phyloP scores from a whole-genome alignment of 1,140 invertebrate species.

The Zaprionus tsacasi region DNA sequence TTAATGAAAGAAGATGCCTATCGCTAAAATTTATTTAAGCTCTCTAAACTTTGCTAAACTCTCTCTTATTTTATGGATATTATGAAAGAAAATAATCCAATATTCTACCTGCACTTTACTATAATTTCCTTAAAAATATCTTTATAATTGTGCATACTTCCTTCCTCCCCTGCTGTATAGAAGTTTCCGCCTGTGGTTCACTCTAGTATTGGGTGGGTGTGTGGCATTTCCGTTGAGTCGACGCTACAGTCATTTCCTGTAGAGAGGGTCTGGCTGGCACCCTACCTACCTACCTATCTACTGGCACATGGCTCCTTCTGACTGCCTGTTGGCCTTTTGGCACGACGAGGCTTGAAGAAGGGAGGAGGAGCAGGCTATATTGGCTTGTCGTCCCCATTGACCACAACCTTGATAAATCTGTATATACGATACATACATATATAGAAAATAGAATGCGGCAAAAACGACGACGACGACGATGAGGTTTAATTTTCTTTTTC shows the following conservation, averaged over 20 bases:
- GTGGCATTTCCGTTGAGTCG: constrained; percentile 35
- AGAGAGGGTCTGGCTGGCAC: not conserved
- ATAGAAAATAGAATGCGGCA: constrained; percentile 40
- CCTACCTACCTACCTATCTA: not conserved
- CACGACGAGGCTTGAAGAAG: not conserved
- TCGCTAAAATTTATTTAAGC: too few species aligned
- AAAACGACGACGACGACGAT: not conserved
- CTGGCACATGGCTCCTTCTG: constrained; percentile 3
- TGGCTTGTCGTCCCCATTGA: constrained; percentile 24
- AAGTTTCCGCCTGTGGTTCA: not conserved
- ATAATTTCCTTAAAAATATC: not conserved
- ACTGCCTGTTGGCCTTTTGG: constrained; percentile 27
- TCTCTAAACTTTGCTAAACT: too few species aligned
- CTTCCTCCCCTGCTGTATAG: not conserved
- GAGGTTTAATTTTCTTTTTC: constrained; percentile 29
- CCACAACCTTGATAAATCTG: constrained; percentile 37
- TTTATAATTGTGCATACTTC: not conserved
- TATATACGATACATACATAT: not conserved
- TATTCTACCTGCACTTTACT: too few species aligned
- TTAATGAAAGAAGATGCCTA: too few species aligned
- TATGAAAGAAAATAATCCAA: too few species aligned
- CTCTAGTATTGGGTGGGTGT: not conserved
- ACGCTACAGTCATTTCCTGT: constrained; percentile 33
- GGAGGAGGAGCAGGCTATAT: constrained; percentile 2
- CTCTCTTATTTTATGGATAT: too few species aligned